phyloP scores from a whole-genome alignment of 23 tunicate species.

The Phallusia fumigata region DNA sequence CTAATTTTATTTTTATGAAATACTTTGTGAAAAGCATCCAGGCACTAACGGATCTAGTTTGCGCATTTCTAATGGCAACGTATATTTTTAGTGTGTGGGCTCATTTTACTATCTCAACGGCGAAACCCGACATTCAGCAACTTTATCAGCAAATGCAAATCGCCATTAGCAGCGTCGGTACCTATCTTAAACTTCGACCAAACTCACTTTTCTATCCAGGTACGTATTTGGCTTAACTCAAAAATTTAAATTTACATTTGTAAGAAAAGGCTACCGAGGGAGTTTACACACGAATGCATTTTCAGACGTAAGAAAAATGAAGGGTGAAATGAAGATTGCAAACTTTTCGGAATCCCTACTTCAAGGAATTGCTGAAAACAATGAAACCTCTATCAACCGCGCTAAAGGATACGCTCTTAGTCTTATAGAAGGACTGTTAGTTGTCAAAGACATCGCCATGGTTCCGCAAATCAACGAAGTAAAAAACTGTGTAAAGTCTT shows the following conservation, averaged over 20 bases:
- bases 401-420: not conserved
- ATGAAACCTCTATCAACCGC: not conserved
- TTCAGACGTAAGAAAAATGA: not conserved
- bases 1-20: no score
- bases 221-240: not conserved
- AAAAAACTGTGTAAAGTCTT: not conserved
- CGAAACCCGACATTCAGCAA: not conserved
- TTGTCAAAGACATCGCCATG: not conserved
- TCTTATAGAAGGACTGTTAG: not conserved
- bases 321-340: not conserved
- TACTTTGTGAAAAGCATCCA: no score
- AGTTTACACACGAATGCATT: not conserved
- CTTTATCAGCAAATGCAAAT: not conserved
- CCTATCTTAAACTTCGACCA: not conserved
- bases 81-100: not conserved
- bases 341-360: not conserved
- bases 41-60: no score
- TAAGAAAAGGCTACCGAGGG: no score
- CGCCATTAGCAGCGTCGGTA: not conserved
- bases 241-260: no score
- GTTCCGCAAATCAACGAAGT: not conserved
- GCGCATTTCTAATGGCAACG: not conserved
- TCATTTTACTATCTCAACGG: not conserved
- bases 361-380: not conserved
- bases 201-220: slow-evolving; percentile 4